Evolutionary conservation across 2,113 vertebrate species (phyloP).

Genomic region (Hemibates koningsi): DNA sequence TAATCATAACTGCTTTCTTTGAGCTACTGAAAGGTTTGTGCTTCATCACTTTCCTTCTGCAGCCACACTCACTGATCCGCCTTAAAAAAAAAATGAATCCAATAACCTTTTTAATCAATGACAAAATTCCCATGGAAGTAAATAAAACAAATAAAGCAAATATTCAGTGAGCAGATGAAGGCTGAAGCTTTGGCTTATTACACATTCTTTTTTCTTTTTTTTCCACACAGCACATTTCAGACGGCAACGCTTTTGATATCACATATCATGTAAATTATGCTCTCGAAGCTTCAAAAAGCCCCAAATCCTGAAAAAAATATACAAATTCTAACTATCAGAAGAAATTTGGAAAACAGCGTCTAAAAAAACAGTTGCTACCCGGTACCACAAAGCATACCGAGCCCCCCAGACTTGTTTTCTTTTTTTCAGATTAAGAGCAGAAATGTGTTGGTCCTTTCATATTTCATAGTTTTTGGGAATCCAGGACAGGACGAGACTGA

Average conservation of each 20-base stretch:
- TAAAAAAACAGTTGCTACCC: neutral
- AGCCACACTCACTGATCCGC: neutral
- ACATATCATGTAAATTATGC: neutral
- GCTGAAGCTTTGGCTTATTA: neutral
- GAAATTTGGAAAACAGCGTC: neutral
- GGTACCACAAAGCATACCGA: accelerated
- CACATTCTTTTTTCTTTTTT: neutral
- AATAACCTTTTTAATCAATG: neutral
- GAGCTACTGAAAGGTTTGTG: neutral
- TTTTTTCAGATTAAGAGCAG: neutral
- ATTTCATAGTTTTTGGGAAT: neutral
- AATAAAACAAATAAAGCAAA: neutral
- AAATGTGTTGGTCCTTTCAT: neutral
- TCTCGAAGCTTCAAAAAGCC: neutral
- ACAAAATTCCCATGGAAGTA: neutral
- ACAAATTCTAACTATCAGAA: neutral
- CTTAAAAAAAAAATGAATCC: neutral
- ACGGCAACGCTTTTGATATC: neutral
- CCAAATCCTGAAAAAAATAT: neutral
- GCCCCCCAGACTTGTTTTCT: neutral
- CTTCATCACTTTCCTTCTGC: neutral
- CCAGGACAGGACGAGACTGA: neutral
- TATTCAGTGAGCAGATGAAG: neutral
- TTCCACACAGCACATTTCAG: neutral
- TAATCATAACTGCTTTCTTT: neutral